Evolutionary conservation across 2,888 invertebrate genomes (phyloP), one percentile per base, ranked within the genome.

Genomic region (Ennomos quercinarius): DNA sequence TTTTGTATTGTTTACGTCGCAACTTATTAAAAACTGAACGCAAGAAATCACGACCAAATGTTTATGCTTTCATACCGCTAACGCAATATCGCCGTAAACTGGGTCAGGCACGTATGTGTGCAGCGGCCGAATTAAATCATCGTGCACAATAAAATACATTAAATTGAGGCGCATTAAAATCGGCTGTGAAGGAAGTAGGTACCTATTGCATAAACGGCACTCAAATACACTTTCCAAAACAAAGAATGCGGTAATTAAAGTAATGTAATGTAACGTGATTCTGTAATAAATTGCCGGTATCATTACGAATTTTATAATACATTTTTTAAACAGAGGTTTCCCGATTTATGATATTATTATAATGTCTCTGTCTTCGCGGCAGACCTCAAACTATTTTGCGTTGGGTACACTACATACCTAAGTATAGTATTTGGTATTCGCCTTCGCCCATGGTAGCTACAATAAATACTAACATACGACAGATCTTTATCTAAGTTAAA

Each of bases 71-170:
- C 67, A 68, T 64, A 72, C 66, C 45, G 61, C 61, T 69, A 80
- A 68, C 73, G 79, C 76, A 80, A 80, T 76, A 72, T 71, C 62
- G 66, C 67, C 67, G 76, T 70, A 74, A 87, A 81, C 74, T 79
- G 68, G 80, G 83, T 79, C 81, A 81, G 73, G 61, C 71, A 71
- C 63, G 72, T 71, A 69, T 68, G 72, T 71, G 68, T 68, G 72
- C 68, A 74, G 72, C 61, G 59, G 62, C 59, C 39, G 65, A 55
- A 70, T 49, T 69, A 70, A 57, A 56, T 47, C 61, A 63, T 60
- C 49, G 51, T 59, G 48, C 57, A 67, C 65, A 59, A 66, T 66
- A 56, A 54, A 64, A 57, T n/a, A 38, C 61, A 57, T 60, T 43
- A 57, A 53, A 57, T 56, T 49, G 57, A 54, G 63, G 54, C 44